Evolutionary conservation across 2,888 invertebrate genomes (phyloP).

Genomic region (Cephus runcator): DNA sequence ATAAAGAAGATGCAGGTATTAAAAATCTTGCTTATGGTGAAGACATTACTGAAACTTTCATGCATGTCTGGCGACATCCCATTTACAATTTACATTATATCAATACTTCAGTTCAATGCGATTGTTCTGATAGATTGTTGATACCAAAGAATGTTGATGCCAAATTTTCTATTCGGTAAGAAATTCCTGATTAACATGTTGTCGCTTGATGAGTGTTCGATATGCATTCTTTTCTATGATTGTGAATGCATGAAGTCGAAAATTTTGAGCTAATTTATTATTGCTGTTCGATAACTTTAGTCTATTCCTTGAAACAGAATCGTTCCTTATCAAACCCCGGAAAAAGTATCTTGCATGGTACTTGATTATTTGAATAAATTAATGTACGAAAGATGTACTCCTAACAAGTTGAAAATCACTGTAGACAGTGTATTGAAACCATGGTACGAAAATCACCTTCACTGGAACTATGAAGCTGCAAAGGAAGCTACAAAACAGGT

Average conservation of each 20-base stretch:
- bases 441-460: conserved; percentile 63
- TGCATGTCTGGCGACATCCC: conserved; percentile 65
- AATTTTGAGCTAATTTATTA: too few relatives aligned
- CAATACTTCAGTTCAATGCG: conserved; percentile 20
- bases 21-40: conserved; percentile 26
- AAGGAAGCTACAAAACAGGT: conserved; percentile 64
- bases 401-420: conserved; percentile 32
- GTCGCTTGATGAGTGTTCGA: background rate
- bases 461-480: conserved; percentile 63
- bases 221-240: background rate
- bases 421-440: conserved; percentile 43
- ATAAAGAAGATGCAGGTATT: conserved; percentile 28
- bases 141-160: conserved; percentile 34
- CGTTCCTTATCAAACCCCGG: conserved; percentile 34
- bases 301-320: conserved; percentile 21
- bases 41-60: conserved; percentile 38
- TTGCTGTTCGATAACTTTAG: background rate
- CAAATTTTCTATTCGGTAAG: conserved; percentile 42
- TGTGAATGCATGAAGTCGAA: background rate
- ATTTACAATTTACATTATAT: conserved; percentile 38
- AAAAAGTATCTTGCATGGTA: conserved; percentile 24
- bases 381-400: conserved; percentile 26
- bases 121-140: conserved; percentile 21
- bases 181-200: conserved; percentile 2
- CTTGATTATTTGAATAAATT: conserved; percentile 27